Conservation (phyloP, 2,888 invertebrate genomes). For the Odontocerum albicorne region DNA sequence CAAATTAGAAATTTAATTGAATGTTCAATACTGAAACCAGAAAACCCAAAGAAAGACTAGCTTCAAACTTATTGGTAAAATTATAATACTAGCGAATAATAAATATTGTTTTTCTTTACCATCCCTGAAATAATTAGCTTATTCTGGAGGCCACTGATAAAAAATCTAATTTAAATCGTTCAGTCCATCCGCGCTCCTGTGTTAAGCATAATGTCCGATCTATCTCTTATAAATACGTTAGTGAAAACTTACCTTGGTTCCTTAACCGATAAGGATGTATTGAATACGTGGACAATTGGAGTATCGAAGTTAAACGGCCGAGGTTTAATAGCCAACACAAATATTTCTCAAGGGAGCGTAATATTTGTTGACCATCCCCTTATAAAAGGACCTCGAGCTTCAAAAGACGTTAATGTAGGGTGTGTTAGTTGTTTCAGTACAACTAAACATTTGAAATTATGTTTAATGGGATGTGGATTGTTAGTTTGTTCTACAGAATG, state of each 20-base stretch:
- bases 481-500: constrained; percentile 70
- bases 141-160: constrained; percentile 2
- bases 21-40: no score
- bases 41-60: no score
- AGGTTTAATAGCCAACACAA: constrained; percentile 69
- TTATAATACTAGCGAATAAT: no score
- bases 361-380: constrained; percentile 72
- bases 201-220: constrained; percentile 56
- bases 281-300: constrained; percentile 61
- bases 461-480: constrained; percentile 66
- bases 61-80: no score
- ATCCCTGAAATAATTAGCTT: no score
- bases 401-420: constrained; percentile 56
- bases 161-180: constrained; percentile 30
- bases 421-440: constrained; percentile 67
- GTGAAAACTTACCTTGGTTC: constrained; percentile 53
- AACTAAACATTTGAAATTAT: constrained; percentile 52
- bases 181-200: constrained; percentile 49
- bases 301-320: constrained; percentile 67
- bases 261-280: constrained; percentile 40
- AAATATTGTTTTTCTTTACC: no score
- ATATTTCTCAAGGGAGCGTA: constrained; percentile 67
- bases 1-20: no score
- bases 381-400: constrained; percentile 68
- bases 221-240: constrained; percentile 54